Conservation (phyloP, 2,888 invertebrate species). For the Heliconius aoede region DNA sequence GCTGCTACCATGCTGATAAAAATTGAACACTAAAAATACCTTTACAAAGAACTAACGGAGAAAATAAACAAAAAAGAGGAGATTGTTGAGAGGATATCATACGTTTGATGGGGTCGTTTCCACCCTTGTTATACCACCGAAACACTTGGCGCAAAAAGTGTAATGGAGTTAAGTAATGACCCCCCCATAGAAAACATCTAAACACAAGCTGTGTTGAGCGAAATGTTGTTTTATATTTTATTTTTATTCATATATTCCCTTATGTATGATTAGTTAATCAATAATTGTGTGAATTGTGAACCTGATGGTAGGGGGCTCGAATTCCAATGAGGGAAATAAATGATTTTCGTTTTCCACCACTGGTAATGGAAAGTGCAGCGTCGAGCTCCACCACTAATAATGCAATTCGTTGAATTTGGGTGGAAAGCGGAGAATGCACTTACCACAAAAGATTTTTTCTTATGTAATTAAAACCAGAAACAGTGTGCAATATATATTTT, state of each 20-base stretch:
- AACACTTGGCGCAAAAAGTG: constrained; percentile 83
- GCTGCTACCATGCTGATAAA: neutral
- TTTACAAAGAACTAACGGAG: constrained; percentile 59
- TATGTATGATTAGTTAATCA: constrained; percentile 1
- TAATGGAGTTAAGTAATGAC: constrained; percentile 82
- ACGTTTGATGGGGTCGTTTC: constrained; percentile 80
- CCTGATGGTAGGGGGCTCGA: neutral
- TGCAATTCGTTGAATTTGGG: too few relatives aligned
- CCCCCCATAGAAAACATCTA: constrained; percentile 70
- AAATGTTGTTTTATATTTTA: constrained; percentile 64
- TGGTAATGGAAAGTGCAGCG: neutral
- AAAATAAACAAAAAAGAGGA: constrained; percentile 65
- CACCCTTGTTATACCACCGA: constrained; percentile 82
- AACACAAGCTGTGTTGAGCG: constrained; percentile 71
- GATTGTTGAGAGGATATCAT: constrained; percentile 72
- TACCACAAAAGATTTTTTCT: too few relatives aligned
- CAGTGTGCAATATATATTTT: neutral
- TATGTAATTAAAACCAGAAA: neutral
- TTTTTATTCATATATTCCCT: constrained; percentile 35
- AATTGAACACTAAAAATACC: neutral
- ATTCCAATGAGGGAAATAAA: neutral
- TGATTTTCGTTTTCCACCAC: neutral
- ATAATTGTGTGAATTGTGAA: neutral
- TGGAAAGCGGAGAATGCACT: neutral
- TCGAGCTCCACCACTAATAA: neutral